phyloP scores from a whole-genome alignment of 2,113 vertebrate species.

The Brachirus orientalis region DNA sequence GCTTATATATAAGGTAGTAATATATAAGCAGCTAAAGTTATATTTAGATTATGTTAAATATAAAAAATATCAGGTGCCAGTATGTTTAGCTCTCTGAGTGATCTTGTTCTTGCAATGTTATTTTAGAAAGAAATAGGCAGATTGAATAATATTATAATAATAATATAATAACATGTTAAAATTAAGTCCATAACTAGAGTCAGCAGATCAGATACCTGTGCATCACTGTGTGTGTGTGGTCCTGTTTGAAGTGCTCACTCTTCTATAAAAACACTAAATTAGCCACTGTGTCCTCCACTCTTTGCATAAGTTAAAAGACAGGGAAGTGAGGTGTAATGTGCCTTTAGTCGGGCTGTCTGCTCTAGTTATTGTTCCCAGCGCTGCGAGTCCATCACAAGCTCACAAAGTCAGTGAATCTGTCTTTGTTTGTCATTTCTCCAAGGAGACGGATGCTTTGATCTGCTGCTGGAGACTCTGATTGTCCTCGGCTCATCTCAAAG shows the following conservation, averaged over 20 bases:
- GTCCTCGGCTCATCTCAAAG: constrained; percentile 27
- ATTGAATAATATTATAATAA: no score
- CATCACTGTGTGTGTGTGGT: constrained; percentile 71
- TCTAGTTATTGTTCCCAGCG: constrained; percentile 32
- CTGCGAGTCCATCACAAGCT: constrained; percentile 37
- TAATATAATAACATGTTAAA: no score
- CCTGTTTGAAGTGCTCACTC: constrained; percentile 59
- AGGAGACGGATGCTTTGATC: constrained; percentile 74
- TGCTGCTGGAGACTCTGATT: constrained; percentile 29
- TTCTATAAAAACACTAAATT: constrained; percentile 55
- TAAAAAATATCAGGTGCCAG: no score
- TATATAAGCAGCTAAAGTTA: no score
- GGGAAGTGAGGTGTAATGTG: constrained; percentile 52
- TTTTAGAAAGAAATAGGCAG: no score
- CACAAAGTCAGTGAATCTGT: constrained; percentile 45
- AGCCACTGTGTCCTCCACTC: constrained; percentile 39
- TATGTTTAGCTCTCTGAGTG: no score
- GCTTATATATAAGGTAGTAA: no score
- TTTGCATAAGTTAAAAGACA: constrained; percentile 53
- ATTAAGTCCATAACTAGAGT: no score
- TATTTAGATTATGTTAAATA: no score
- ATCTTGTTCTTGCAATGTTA: no score
- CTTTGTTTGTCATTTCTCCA: constrained; percentile 72
- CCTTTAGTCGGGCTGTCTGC: constrained; percentile 29
- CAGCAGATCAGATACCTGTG: not conserved